Conservation (phyloP, 2,113 vertebrate genomes). For the Erythrocercus mccallii region DNA sequence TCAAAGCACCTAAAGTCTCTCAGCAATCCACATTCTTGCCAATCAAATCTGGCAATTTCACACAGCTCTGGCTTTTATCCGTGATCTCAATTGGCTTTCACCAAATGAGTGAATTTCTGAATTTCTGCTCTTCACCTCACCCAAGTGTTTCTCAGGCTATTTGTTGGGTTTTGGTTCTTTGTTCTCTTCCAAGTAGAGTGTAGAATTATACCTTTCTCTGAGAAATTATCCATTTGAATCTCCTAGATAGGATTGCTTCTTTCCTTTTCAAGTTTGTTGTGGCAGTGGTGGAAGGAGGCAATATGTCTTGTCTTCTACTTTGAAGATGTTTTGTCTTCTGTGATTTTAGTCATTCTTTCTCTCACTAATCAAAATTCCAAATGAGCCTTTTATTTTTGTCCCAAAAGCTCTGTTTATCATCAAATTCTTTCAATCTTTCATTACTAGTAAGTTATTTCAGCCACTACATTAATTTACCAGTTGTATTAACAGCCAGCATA, state of each 20-base stretch:
- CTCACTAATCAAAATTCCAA: conserved; percentile 19
- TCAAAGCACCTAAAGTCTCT: background rate
- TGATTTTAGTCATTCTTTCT: background rate
- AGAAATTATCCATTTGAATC: background rate
- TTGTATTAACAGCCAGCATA: background rate
- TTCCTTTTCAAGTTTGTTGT: background rate
- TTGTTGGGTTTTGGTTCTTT: background rate
- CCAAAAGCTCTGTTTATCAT: background rate
- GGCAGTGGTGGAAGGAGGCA: background rate
- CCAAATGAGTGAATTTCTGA: background rate
- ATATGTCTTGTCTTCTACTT: background rate
- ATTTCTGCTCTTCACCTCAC: background rate
- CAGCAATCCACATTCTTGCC: background rate
- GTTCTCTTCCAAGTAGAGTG: background rate
- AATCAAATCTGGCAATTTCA: background rate
- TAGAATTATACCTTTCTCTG: background rate
- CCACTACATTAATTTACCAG: background rate
- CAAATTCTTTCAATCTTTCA: conserved; percentile 18
- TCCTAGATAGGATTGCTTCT: background rate
- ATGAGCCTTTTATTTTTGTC: background rate
- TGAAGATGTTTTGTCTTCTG: background rate
- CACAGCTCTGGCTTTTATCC: background rate
- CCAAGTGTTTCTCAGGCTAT: background rate
- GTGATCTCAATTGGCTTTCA: background rate
- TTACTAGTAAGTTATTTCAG: background rate